Evolutionary conservation across 2,888 invertebrate genomes (phyloP).

Genomic region (Eupsilia transversa): DNA sequence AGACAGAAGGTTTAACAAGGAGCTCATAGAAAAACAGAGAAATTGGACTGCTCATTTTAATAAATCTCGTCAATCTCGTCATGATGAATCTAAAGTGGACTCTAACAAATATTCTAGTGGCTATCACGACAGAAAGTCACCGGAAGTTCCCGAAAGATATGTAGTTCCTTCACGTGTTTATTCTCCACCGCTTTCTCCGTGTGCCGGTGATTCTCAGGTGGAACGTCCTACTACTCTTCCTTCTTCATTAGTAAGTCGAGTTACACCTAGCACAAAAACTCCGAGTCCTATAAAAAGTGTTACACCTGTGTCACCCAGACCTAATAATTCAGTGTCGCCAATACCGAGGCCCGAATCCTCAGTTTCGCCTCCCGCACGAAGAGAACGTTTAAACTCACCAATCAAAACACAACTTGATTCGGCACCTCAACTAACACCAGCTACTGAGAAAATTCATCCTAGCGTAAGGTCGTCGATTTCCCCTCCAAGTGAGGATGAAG

Average conservation of each 20-base stretch:
- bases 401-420: conserved; percentile 72
- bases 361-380: conserved; percentile 75
- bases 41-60: conserved; percentile 98
- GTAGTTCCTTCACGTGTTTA: conserved; percentile 86
- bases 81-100: conserved; percentile 82
- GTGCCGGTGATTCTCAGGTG: conserved; percentile 90
- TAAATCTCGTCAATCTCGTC: conserved; percentile 92
- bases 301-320: conserved; percentile 79
- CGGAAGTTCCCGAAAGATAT: conserved; percentile 82
- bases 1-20: conserved; percentile 95
- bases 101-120: conserved; percentile 80
- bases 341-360: conserved; percentile 76
- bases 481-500: conserved; percentile 75
- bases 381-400: conserved; percentile 77
- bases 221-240: conserved; percentile 87
- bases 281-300: conserved; percentile 86
- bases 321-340: conserved; percentile 76
- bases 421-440: conserved; percentile 64
- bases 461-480: conserved; percentile 76
- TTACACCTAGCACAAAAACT: conserved; percentile 82
- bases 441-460: conserved; percentile 73
- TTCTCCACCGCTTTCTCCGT: conserved; percentile 89
- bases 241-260: conserved; percentile 81
- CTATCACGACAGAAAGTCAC: conserved; percentile 84
- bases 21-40: conserved; percentile 96